phyloP scores from a whole-genome alignment of 2,113 vertebrate genomes.

The Amphiprion percula region DNA sequence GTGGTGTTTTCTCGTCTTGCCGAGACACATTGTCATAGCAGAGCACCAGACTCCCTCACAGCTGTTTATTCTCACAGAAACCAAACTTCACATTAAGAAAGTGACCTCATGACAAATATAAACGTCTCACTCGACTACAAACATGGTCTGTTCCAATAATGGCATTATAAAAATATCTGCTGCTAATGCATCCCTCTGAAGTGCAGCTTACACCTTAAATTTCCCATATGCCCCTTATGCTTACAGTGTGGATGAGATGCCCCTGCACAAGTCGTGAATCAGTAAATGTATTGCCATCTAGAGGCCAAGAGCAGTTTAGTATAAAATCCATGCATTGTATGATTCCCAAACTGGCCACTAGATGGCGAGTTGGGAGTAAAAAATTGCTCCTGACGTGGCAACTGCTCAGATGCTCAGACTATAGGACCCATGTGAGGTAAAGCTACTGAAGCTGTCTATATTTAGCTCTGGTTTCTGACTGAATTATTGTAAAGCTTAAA shows the following conservation, averaged over 20 bases:
- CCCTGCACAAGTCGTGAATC: not conserved
- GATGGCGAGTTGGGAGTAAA: slow-evolving; percentile 44
- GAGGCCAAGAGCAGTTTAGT: slow-evolving; percentile 1
- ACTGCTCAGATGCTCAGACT: slow-evolving; percentile 9
- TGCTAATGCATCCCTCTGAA: not conserved
- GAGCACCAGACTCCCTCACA: slow-evolving; percentile 22
- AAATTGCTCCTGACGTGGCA: slow-evolving; percentile 62
- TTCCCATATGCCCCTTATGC: not conserved
- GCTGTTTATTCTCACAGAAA: slow-evolving; percentile 44
- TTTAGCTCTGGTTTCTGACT: slow-evolving; percentile 28
- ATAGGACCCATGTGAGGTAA: not conserved
- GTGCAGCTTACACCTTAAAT: not conserved
- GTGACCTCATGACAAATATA: not conserved
- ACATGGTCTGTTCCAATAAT: not conserved
- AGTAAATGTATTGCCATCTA: slow-evolving; percentile 16
- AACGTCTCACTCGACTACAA: not conserved
- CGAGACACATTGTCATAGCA: slow-evolving; percentile 39
- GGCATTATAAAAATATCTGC: not conserved
- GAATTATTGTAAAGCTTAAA: slow-evolving; percentile 19
- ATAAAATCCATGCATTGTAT: not conserved
- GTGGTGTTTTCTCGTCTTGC: slow-evolving; percentile 38
- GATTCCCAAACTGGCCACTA: slow-evolving; percentile 44
- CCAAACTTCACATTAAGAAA: not conserved
- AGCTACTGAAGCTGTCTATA: not conserved
- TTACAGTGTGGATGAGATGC: not conserved